Conservation (phyloP, 1,140 invertebrate species). For the Adoxophyes honmai region DNA sequence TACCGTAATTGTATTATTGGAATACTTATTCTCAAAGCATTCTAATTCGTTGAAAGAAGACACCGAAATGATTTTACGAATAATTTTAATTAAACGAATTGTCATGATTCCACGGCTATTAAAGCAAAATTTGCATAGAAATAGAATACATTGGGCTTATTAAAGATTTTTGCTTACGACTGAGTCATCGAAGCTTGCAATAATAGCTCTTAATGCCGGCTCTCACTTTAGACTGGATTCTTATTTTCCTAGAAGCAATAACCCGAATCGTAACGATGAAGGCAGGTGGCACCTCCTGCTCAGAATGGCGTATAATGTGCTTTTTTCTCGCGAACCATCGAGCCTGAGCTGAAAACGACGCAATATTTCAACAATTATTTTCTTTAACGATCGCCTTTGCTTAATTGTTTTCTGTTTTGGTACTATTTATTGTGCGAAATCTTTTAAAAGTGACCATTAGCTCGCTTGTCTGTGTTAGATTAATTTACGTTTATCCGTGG, state of each 20-base stretch:
- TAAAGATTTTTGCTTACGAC: too few relatives aligned
- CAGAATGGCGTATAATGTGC: conserved; percentile 53
- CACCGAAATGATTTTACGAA: too few relatives aligned
- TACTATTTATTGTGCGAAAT: neutral
- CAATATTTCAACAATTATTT: conserved; percentile 42
- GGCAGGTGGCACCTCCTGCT: conserved; percentile 47
- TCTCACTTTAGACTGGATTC: conserved; percentile 23
- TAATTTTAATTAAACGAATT: too few relatives aligned
- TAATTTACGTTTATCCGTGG: too few relatives aligned
- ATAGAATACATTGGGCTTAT: too few relatives aligned
- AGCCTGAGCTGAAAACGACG: conserved; percentile 26
- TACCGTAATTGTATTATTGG: too few relatives aligned
- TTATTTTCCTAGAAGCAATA: conserved; percentile 43
- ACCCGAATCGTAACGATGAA: conserved; percentile 46
- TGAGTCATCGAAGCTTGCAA: neutral
- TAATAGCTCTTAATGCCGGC: conserved; percentile 20
- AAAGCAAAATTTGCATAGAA: too few relatives aligned
- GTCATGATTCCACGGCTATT: too few relatives aligned
- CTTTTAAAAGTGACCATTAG: too few relatives aligned
- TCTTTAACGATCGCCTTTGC: conserved; percentile 28
- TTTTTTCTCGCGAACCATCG: conserved; percentile 51
- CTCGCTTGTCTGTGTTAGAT: too few relatives aligned
- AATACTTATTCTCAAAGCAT: too few relatives aligned
- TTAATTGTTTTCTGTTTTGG: conserved; percentile 26
- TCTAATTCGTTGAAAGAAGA: too few relatives aligned